Conservation (phyloP, 2,888 invertebrate species). For the Allygus modestus region DNA sequence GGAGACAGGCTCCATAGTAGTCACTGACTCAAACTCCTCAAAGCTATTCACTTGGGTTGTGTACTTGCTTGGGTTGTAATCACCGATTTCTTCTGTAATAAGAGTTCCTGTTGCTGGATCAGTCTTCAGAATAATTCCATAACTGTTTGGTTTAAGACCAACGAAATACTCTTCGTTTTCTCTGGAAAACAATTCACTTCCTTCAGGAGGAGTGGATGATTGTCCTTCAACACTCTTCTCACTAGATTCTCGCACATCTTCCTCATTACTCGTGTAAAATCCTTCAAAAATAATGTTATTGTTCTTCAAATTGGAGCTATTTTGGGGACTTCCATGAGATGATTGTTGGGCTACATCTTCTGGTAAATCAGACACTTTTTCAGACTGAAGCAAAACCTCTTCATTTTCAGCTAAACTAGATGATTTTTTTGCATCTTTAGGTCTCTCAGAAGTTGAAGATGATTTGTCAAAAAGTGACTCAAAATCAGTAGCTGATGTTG, state of each 20-base stretch:
- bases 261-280: background rate
- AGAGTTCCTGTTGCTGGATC: constrained; percentile 16
- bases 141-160: background rate
- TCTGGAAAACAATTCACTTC: background rate
- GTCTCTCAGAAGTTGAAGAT: too few species aligned
- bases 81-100: background rate
- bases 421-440: too few species aligned
- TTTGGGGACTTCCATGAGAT: background rate
- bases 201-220: background rate
- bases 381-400: too few species aligned
- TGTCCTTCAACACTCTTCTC: background rate
- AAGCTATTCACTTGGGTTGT: background rate
- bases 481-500: background rate
- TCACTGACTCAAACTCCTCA: background rate
- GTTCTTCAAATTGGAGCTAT: background rate
- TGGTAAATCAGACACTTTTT: background rate
- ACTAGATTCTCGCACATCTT: background rate
- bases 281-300: background rate
- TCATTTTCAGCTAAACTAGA: too few species aligned
- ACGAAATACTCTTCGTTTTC: constrained; percentile 18
- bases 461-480: too few species aligned
- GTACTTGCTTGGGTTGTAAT: background rate
- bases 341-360: background rate
- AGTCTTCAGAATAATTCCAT: background rate
- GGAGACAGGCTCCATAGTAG: background rate